Conservation (phyloP, 2,113 vertebrate species). For the Alligator sinensis region DNA sequence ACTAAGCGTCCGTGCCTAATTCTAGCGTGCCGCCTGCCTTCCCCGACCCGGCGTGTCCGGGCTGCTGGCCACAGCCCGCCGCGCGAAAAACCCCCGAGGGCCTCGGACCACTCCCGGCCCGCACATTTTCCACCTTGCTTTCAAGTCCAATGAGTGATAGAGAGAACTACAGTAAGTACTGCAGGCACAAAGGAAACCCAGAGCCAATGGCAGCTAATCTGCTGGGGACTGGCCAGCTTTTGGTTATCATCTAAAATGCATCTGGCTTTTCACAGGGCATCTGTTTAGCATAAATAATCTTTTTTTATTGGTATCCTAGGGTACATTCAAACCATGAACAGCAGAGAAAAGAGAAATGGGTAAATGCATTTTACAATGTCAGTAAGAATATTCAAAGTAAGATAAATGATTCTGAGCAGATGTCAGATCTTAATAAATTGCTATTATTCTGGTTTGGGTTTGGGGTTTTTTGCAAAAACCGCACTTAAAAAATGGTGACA, state of each 20-base stretch:
- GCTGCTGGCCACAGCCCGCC: too few species aligned
- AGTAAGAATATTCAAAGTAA: conserved; percentile 57
- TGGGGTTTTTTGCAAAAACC: conserved; percentile 40
- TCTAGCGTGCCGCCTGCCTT: too few species aligned
- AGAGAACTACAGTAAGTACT: background rate
- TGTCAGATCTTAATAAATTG: conserved; percentile 68
- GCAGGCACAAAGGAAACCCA: background rate
- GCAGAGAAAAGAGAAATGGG: conserved; percentile 58
- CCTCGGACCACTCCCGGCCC: too few species aligned
- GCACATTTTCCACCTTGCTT: background rate
- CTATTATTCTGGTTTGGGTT: conserved; percentile 55
- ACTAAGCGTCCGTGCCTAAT: too few species aligned
- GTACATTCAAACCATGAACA: conserved; percentile 60
- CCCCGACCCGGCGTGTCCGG: too few species aligned
- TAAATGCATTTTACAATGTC: conserved; percentile 65
- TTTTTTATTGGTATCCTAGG: conserved; percentile 34
- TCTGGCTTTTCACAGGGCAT: conserved; percentile 37
- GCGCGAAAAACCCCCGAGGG: too few species aligned
- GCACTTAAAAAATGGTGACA: conserved; percentile 50
- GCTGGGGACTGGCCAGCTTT: conserved; percentile 19
- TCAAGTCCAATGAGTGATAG: background rate
- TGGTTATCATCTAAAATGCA: background rate
- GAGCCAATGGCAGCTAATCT: conserved; percentile 28
- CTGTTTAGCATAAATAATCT: conserved; percentile 54
- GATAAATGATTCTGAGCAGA: conserved; percentile 61